A percentile compares a stretch with the other conserved stretches of the same genome.
Conservation (phyloP, 2,888 invertebrate species). For the Oscheius myriophilus region DNA sequence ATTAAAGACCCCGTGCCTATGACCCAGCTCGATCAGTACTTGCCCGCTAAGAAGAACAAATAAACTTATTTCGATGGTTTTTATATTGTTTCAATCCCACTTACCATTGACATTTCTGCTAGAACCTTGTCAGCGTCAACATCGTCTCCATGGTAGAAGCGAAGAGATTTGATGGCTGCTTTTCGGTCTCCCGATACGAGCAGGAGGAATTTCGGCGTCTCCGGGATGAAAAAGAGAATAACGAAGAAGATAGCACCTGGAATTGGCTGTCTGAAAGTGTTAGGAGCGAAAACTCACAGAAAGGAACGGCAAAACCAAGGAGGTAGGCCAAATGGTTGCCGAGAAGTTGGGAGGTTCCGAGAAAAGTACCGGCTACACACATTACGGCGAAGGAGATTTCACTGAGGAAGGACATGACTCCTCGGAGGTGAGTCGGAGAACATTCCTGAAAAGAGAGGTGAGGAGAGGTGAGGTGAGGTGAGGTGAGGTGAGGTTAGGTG, state of each 20-base stretch:
- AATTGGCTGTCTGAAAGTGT: no score
- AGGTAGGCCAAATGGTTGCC: slow-evolving; percentile 52
- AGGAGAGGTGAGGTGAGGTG: neutral
- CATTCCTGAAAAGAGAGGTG: slow-evolving; percentile 49
- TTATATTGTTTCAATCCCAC: neutral
- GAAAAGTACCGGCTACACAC: slow-evolving; percentile 52
- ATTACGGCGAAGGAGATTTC: slow-evolving; percentile 60
- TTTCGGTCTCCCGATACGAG: slow-evolving; percentile 37
- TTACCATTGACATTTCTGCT: slow-evolving; percentile 47
- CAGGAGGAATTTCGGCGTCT: slow-evolving; percentile 61
- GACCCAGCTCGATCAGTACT: no score
- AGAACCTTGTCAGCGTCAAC: slow-evolving; percentile 47
- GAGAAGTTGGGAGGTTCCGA: slow-evolving; percentile 52
- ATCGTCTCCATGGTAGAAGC: slow-evolving; percentile 53
- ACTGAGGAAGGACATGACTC: slow-evolving; percentile 53
- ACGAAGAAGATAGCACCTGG: slow-evolving; percentile 46
- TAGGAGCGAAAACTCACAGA: no score
- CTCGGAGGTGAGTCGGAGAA: slow-evolving; percentile 58
- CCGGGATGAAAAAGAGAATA: slow-evolving; percentile 52
- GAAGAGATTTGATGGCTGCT: slow-evolving; percentile 44
- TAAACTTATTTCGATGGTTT: neutral
- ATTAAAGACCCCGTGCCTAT: no score
- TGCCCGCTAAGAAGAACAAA: no score
- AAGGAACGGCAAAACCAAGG: slow-evolving; percentile 50
- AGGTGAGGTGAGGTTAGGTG: neutral